Conservation (phyloP, 2,888 invertebrate genomes). For the Meganola albula region DNA sequence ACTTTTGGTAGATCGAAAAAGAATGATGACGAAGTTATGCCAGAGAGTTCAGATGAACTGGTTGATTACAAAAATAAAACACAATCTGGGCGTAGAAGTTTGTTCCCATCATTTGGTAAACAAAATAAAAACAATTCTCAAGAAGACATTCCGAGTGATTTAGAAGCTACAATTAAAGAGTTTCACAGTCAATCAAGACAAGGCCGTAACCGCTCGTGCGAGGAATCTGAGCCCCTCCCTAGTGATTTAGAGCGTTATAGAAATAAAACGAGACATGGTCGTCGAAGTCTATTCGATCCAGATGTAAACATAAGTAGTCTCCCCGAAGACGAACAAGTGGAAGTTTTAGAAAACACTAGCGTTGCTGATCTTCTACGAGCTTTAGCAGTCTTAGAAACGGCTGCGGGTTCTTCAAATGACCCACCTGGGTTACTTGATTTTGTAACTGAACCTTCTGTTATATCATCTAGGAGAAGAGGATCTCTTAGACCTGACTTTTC, state of each 20-base stretch:
- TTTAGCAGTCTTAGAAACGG: conserved; percentile 81
- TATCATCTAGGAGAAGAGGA: conserved; percentile 47
- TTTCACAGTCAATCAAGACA: conserved; percentile 53
- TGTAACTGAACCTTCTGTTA: conserved; percentile 34
- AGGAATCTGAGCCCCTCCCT: conserved; percentile 44
- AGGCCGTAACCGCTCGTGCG: conserved; percentile 48
- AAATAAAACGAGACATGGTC: conserved; percentile 59
- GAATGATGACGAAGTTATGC: conserved; percentile 57
- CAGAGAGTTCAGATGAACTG: conserved; percentile 67
- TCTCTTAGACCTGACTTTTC: conserved; percentile 57
- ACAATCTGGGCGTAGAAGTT: conserved; percentile 51
- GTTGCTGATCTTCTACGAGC: conserved; percentile 89
- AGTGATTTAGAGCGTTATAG: conserved; percentile 58
- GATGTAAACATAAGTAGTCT: conserved; percentile 58
- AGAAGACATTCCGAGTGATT: conserved; percentile 44
- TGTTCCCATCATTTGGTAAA: conserved; percentile 66
- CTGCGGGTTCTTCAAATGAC: conserved; percentile 33
- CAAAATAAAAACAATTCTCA: conserved; percentile 56
- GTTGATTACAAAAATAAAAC: conserved; percentile 66
- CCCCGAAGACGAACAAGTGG: conserved; percentile 70
- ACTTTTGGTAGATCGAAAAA: conserved; percentile 61
- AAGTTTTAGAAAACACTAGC: conserved; percentile 87
- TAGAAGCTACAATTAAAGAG: conserved; percentile 62
- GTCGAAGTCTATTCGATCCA: conserved; percentile 66
- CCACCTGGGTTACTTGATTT: conserved; percentile 47